Base-by-base conservation (phyloP, 1,140 invertebrate species). In the Platyscapa corneri region DNA sequence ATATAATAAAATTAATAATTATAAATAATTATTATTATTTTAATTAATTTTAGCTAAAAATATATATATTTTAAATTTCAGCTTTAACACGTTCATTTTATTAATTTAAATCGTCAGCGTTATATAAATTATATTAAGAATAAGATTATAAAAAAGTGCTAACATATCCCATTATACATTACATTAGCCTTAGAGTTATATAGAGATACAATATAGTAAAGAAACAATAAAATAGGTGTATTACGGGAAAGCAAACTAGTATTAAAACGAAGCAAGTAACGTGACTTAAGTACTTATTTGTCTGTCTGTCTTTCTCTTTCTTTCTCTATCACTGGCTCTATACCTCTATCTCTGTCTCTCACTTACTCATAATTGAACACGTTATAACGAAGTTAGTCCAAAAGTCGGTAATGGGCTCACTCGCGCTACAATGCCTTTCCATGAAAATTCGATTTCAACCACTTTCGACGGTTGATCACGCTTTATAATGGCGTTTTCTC, bases 231-330 rank as follows among this genome's bases (percentile, higher is more conserved):
- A 64, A n/a, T 10, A 53, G 23, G n/a, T 39, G 27, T 74, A 34
- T 72, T 30, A 23, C 30, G n/a, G 30, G 2, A 20, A 23, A 84
- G 49, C 32, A n/a, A 82, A 76, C 53, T 42, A 60, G 39, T 65
- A 81, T 82, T 79, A 85, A 81, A 85, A 85, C 56, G 79, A 82
- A 72, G 49, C 70, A 82, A 82, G 74, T 56, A 79, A 85, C 84
- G 60, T 76, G 84, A 85, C 42, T n/a, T n/a, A 46, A 46, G 42
- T 5, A 70, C n/a, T n/a, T n/a, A n/a, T 76, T 85, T 75, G 34
- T 46, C 49, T 80, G 20, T 16, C 53, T 27, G 49, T 39, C 72
- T 27, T 42, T n/a, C 70, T 67, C 75, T 39, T 23, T 64, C n/a
- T 30, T 8, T 5, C 42, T n/a, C n/a, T n/a, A n/a, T n/a, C n/a